Conservation (phyloP, 2,113 vertebrate genomes). For the Morphnarchus princeps region DNA sequence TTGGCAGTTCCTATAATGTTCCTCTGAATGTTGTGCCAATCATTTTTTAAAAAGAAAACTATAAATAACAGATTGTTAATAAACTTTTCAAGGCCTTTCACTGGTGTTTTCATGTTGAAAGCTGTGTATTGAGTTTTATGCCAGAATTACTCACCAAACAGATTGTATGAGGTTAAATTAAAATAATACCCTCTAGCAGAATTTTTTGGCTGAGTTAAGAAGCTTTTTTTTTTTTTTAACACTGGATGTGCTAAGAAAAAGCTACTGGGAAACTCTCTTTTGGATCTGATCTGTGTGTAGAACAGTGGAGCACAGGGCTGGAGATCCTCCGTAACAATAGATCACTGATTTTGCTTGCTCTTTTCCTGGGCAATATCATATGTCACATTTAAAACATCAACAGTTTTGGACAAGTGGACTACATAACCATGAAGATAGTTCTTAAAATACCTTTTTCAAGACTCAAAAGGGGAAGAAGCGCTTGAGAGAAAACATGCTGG, state of each 20-base stretch:
- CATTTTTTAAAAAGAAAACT: not conserved
- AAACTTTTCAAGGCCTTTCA: conserved; percentile 38
- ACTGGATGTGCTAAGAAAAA: not conserved
- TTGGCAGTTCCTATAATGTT: conserved; percentile 34
- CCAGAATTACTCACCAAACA: conserved; percentile 48
- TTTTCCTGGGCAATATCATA: not conserved
- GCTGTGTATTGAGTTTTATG: conserved; percentile 1
- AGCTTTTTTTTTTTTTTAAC: not conserved
- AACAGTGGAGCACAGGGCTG: not conserved
- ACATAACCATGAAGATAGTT: not conserved
- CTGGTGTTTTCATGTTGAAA: conserved; percentile 50
- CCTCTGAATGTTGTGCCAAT: conserved; percentile 26
- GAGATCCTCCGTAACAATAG: not conserved
- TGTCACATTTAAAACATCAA: not conserved
- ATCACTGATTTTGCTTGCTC: not conserved
- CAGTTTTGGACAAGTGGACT: not conserved
- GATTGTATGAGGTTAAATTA: conserved; percentile 38
- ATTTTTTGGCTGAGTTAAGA: not conserved
- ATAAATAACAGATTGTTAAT: conserved; percentile 60
- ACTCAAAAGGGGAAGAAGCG: rapidly evolving
- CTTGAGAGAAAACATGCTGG: not conserved
- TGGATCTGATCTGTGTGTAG: not conserved
- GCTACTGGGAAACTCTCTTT: not conserved
- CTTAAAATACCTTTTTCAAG: not conserved
- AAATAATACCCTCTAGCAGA: not conserved